Conservation (phyloP, 2,888 invertebrate species). For the Nemoura dubitans region DNA sequence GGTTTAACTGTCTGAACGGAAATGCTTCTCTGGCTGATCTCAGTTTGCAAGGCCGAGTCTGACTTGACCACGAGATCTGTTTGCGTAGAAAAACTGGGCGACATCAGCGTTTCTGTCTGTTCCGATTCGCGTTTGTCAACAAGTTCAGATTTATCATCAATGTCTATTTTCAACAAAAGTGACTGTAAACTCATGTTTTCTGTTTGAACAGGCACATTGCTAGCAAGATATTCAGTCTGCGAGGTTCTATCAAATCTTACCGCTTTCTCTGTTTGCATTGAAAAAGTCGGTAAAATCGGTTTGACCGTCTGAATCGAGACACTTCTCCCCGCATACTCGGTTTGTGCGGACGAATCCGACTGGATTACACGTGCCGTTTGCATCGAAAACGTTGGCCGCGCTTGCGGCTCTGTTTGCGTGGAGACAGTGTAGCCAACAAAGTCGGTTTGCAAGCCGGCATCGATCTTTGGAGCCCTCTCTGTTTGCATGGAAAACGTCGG, state of each 20-base stretch:
- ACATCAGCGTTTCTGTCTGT: background rate
- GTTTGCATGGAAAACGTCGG: constrained; percentile 7
- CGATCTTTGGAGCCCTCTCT: background rate
- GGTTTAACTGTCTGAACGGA: background rate
- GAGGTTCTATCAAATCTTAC: background rate
- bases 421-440: background rate
- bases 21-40: background rate
- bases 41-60: background rate
- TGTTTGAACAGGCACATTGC: background rate
- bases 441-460: background rate
- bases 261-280: background rate
- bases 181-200: background rate
- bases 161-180: background rate
- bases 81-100: background rate
- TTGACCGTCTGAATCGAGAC: background rate
- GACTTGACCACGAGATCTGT: background rate
- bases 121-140: background rate
- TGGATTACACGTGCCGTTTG: background rate
- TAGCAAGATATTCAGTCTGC: background rate
- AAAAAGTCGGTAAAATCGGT: background rate
- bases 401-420: background rate
- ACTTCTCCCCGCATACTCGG: background rate
- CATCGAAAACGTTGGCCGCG: background rate
- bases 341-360: background rate
- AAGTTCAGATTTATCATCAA: background rate